phyloP scores from a whole-genome alignment of 1,140 invertebrate species.

The Belonocnema kinseyi region DNA sequence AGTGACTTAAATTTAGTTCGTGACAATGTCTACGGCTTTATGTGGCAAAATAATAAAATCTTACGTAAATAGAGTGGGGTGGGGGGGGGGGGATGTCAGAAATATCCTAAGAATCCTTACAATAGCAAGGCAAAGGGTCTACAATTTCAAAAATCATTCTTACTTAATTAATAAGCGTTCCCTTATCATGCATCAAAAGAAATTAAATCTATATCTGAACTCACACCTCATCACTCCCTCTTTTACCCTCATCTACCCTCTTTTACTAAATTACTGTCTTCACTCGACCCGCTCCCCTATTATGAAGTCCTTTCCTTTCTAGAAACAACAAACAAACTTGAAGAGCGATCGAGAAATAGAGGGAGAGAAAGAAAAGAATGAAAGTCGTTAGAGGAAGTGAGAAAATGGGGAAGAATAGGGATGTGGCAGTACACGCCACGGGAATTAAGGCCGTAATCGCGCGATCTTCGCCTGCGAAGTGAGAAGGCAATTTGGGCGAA shows the following conservation, averaged over 20 bases:
- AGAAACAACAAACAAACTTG: conserved; percentile 64
- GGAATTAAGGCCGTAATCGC: conserved; percentile 61
- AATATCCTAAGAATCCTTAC: too few relatives aligned
- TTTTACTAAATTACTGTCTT: conserved; percentile 31
- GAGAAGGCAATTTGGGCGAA: conserved; percentile 72
- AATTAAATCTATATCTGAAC: too few relatives aligned
- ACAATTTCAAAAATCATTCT: too few relatives aligned
- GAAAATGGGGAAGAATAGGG: background rate
- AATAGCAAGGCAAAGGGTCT: too few relatives aligned
- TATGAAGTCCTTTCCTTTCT: conserved; percentile 47
- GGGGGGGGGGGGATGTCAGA: too few relatives aligned
- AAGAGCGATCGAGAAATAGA: conserved; percentile 13
- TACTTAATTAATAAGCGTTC: too few relatives aligned
- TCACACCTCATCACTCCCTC: conserved; percentile 42
- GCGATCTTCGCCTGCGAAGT: conserved; percentile 69
- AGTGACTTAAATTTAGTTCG: too few relatives aligned
- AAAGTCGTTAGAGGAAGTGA: conserved; percentile 17
- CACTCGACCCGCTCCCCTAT: conserved; percentile 43
- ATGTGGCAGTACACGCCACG: background rate
- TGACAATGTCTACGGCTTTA: too few relatives aligned
- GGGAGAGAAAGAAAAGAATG: conserved; percentile 45
- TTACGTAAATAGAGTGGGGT: too few relatives aligned
- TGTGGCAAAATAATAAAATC: too few relatives aligned
- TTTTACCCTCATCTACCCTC: conserved; percentile 47
- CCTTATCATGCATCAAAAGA: too few relatives aligned